Base-by-base conservation (phyloP, 2,888 invertebrate species). In the Nasonovia ribisnigri region DNA sequence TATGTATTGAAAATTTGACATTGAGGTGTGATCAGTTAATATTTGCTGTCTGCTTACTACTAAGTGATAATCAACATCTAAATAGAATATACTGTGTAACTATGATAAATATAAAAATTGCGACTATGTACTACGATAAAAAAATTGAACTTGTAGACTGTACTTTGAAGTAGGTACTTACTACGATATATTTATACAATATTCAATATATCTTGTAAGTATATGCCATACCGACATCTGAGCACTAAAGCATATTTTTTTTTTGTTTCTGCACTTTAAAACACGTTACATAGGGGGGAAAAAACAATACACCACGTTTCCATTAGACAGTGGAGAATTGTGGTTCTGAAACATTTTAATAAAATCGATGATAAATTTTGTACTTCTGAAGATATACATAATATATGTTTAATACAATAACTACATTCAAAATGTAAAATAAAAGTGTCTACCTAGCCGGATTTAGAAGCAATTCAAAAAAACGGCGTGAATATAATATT, bases 391-490 rank as follows among this genome's bases (percentile, higher is more conserved):
- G 77, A 77, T 36, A 20, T 77, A 20, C 3, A 36, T 54, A 54
- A 24, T 57, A 57, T 57, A 57, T 77, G 36, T 36, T 67, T 36
- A 36, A 36, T 77, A 77, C 77, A 77, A 77, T 77, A 77, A 77
- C 77, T 77, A 36, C 36, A 36, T 20, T 36, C 8, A 1, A 29
- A 86, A 29, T 89, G 16, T n/a, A n/a, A 60, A 60, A 43, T 60
- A 43, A 60, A 89, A 89, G 43, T 36, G 77, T 43, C n/a, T 89
- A 43, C 29, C 29, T 16, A 46, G 43, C 24, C 16, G n/a, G 60
- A 89, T 43, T 60, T 60, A 60, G 60, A 60, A 89, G 46, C 89
- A 10, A 89, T 89, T 89, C 60, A 20, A 43, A 60, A 57, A 89
- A 29, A 60, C 11, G 16, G n/a, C 57, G 43, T 29, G 43, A 77